Evolutionary conservation across 2,797 vertebrate genomes (phyloP).

Genomic region (Emydoidea blandingii): DNA sequence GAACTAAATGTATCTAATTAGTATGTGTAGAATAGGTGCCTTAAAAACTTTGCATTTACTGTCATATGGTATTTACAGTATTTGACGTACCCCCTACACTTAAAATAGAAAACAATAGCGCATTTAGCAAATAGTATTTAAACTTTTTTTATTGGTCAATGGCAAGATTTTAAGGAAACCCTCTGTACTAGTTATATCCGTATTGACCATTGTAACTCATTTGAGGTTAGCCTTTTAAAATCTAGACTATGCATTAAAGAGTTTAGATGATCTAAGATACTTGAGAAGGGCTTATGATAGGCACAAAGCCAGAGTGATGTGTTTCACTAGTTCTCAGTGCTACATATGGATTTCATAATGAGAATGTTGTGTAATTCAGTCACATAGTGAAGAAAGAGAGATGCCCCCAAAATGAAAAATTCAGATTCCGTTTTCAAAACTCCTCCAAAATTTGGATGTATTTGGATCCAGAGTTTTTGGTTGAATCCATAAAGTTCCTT

Average conservation of each 20-base stretch:
- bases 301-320: not conserved
- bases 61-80: not conserved
- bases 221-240: conserved; percentile 32
- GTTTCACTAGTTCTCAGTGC: not conserved
- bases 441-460: not conserved
- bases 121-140: conserved; percentile 11
- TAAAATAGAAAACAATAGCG: conserved; percentile 40
- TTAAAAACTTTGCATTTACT: not conserved
- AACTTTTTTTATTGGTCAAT: conserved; percentile 28
- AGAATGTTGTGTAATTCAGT: not conserved
- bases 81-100: not conserved
- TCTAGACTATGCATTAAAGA: not conserved
- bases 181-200: conserved; percentile 41
- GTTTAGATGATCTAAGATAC: not conserved
- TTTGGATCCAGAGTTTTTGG: not conserved
- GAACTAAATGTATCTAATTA: conserved; percentile 54
- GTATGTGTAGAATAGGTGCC: not conserved
- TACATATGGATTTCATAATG: not conserved
- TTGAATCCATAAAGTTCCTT: not conserved
- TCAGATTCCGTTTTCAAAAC: not conserved
- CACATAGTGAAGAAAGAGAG: not conserved
- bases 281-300: conserved; percentile 39
- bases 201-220: conserved; percentile 57
- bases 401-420: not conserved
- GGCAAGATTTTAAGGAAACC: conserved; percentile 47